A percentile compares a stretch with the other conserved stretches of the same genome.
phyloP scores from a whole-genome alignment of 2,113 vertebrate genomes.

The Aramus guarauna region DNA sequence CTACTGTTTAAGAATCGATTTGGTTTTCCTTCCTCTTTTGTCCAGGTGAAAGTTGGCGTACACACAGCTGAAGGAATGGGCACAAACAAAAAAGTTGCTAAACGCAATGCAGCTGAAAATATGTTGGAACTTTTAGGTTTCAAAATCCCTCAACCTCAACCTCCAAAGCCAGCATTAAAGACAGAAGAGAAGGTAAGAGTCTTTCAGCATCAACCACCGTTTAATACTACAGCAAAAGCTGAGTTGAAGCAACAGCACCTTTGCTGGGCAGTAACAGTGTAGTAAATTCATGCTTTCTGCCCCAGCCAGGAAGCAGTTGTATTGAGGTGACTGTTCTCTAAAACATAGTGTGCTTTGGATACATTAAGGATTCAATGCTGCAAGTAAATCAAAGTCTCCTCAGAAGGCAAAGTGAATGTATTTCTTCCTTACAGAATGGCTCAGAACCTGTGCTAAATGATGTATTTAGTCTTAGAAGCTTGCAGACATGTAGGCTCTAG shows the following conservation, averaged over 20 bases:
- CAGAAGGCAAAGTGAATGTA: background rate
- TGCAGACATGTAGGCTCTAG: background rate
- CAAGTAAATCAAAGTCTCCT: background rate
- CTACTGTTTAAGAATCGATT: background rate
- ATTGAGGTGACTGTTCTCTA: background rate
- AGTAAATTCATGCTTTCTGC: background rate
- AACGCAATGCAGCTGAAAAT: constrained; percentile 95
- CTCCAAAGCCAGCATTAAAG: constrained; percentile 93
- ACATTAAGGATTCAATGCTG: background rate
- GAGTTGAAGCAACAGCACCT: background rate
- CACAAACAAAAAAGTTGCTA: constrained; percentile 97
- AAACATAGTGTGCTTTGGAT: background rate
- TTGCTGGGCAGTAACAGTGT: background rate
- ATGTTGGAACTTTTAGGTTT: constrained; percentile 96
- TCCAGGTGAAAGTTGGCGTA: constrained; percentile 88
- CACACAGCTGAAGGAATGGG: constrained; percentile 92
- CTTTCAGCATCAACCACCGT: background rate
- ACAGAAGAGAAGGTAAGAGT: constrained; percentile 90
- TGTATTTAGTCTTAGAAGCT: background rate
- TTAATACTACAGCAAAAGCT: background rate
- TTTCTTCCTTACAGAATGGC: background rate
- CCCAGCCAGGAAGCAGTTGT: background rate
- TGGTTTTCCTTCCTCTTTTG: background rate
- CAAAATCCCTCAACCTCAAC: constrained; percentile 94
- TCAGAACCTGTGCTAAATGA: background rate